phyloP scores from a whole-genome alignment of 1,140 invertebrate genomes.

The Lepeophtheirus salmonis region DNA sequence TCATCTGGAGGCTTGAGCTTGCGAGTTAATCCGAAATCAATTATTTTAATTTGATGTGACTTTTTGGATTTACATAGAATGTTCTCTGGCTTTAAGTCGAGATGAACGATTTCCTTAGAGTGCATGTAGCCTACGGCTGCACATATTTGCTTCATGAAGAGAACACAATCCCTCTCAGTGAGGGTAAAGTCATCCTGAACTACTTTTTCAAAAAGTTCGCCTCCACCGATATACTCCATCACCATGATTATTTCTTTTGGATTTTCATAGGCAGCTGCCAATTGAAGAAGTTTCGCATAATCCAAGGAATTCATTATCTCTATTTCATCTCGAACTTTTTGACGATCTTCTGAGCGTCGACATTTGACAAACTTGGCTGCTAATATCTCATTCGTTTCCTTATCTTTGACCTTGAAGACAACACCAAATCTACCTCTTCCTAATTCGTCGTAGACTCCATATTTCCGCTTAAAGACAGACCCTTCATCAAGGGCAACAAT shows the following conservation, averaged over 20 bases:
- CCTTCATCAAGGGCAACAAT: conserved; percentile 33
- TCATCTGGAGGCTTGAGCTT: conserved; percentile 46
- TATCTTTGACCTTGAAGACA: conserved; percentile 53
- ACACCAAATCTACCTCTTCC: conserved; percentile 59
- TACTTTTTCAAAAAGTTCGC: conserved; percentile 75
- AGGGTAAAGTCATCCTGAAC: conserved; percentile 76
- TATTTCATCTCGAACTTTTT: conserved; percentile 72
- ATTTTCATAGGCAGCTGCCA: conserved; percentile 68
- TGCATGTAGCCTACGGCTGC: conserved; percentile 79
- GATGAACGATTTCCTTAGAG: conserved; percentile 56
- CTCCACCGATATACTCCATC: conserved; percentile 79
- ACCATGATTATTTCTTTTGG: conserved; percentile 70
- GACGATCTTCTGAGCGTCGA: conserved; percentile 54
- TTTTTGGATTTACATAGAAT: conserved; percentile 67
- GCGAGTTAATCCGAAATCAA: conserved; percentile 74
- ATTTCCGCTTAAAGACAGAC: conserved; percentile 36
- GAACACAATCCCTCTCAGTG: conserved; percentile 68
- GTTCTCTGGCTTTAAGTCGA: conserved; percentile 85
- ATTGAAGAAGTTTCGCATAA: conserved; percentile 70
- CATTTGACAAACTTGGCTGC: conserved; percentile 82
- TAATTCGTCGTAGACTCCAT: conserved; percentile 47
- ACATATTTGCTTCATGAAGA: conserved; percentile 79
- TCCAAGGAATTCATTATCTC: conserved; percentile 68
- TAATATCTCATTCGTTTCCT: conserved; percentile 41
- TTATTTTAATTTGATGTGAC: conserved; percentile 64